Percentiles rank a stretch among this genome's conserved stretches.
These are phyloP conservation scores for Vicugna pacos DNA, from an alignment of 2,113 vertebrate species.

Conservation along the genomic window DNA sequence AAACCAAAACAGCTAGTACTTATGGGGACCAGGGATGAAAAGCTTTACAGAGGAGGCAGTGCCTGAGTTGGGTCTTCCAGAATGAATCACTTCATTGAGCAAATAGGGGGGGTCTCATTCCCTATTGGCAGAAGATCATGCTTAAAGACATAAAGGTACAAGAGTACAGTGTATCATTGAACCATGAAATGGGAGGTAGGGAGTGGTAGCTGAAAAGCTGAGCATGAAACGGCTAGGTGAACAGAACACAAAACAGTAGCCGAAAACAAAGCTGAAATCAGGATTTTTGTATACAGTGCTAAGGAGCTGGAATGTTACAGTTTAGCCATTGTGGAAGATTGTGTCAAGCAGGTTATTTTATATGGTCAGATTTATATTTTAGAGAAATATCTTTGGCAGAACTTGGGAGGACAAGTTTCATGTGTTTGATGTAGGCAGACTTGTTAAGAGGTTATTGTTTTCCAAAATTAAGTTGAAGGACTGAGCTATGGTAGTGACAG, in stretches of 20 bases:
- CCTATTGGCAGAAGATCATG: not conserved
- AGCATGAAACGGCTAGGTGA: too few species aligned
- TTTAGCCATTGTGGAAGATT: conserved; percentile 32
- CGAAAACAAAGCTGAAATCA: conserved; percentile 33
- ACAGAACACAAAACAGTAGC: too few species aligned
- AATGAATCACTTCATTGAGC: not conserved
- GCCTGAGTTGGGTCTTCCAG: not conserved
- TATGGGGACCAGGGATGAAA: not conserved
- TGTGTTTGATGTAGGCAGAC: not conserved
- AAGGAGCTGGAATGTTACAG: not conserved
- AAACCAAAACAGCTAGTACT: not conserved
- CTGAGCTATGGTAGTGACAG: not conserved
- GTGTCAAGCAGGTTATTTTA: conserved; percentile 52
- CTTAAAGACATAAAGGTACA: not conserved
- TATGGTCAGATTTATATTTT: conserved; percentile 27
- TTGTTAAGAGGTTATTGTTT: conserved; percentile 22
- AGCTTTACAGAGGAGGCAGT: not conserved
- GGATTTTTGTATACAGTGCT: not conserved
- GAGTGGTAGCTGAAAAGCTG: not conserved
- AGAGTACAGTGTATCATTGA: not conserved
- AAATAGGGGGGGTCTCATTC: not conserved
- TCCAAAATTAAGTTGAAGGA: not conserved
- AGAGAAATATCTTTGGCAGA: conserved; percentile 46
- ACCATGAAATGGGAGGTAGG: not conserved
- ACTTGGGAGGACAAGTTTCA: conserved; percentile 6